Base-by-base conservation (phyloP, 2,113 vertebrate species). In the Istiophorus platypterus region DNA sequence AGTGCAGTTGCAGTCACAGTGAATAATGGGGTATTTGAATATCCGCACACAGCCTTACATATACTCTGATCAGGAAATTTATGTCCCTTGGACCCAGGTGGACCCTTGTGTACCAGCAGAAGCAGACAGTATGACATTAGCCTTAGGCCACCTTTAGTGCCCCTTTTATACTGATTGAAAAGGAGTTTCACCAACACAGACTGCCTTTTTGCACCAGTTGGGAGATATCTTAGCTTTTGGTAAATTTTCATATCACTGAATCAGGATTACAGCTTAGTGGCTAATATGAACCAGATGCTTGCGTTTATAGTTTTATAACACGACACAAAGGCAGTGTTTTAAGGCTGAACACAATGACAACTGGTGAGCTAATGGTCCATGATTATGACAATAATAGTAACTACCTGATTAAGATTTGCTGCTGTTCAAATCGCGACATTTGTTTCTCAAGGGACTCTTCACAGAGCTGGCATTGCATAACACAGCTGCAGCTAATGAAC, bases 401-500 rank as follows among this genome's bases (percentile, higher is more conserved):
- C 31, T 34, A 34, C 31, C 26, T 34, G 52, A 54, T n/a, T 37
- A 34, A 34, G 15, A 39, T 52, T 31, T 70, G 14, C n/a, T 31
- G 26, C 58, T 49, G 17, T 15, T 2, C 6, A 64, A 37, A 64
- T 41, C 37, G 6, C 17, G 41, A n/a, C n/a, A 26, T 49, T 57
- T n/a, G 7, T 27, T 42, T 59, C 57, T 45, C 27, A 39, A 27
- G 37, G 34, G 56, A 58, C 45, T 42, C 45, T 58, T 70, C 20
- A 52, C 37, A 39, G 47, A 63, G 56, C 54, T 22, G 61, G 9
- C 39, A 7, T 7, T 1, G 17, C 37, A 61, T 47, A 54, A 54
- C 31, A 31, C 79, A 82, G 68, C 80, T 80, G 86, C 77, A 49
- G 75, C 24, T 22, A 29, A 56, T 69, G 15, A 20, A 66, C 27